Base-by-base conservation (phyloP, 1,140 invertebrate genomes). In the Cotesia vestalis region DNA sequence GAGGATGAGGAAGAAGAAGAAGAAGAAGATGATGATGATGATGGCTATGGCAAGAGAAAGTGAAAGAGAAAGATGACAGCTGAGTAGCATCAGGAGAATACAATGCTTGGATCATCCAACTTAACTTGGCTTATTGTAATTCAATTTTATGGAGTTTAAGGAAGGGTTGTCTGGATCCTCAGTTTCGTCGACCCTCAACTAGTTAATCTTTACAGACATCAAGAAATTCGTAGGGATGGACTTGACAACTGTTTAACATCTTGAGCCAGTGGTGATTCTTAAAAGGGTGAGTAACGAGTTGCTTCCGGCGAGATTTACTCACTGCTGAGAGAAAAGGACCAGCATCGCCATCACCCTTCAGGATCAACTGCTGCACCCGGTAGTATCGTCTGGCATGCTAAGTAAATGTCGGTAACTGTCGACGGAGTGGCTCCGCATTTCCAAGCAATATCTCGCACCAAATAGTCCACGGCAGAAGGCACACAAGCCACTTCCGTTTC, bases 61-160 rank as follows among this genome's bases (percentile, higher is more conserved):
- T 74, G 75, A 75, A 78, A 74, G 76, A 72, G 76, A 77, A 77
- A 78, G 76, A 79, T 80, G 38, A 64, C 52, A 53, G 61, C 34
- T 68, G 51, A 57, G 79, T 75, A 80, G 77, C 79, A 83, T 79
- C 75, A 74, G 69, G 68, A 72, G 73, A 72, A 36, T 38, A 51
- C 55, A 64, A 73, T 74, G 76, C 79, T 75, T 75, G 80, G 81
- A 85, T 86, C 83, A 81, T 82, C 81, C 80, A 81, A 85, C 81
- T 83, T 84, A 84, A 83, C 80, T 82, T 81, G 78, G 77, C 77
- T 83, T 83, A 86, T 85, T 84, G 83, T 84, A 84, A 86, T 85
- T 85, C 81, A 85, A 84, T 85, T 86, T 84, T 82, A 81, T 79
- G 77, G 78, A 70, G 77, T 78, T 75, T 12, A 59, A 36, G 53